phyloP scores from a whole-genome alignment of 2,797 vertebrate genomes.

The Tauraco hartlaubi region DNA sequence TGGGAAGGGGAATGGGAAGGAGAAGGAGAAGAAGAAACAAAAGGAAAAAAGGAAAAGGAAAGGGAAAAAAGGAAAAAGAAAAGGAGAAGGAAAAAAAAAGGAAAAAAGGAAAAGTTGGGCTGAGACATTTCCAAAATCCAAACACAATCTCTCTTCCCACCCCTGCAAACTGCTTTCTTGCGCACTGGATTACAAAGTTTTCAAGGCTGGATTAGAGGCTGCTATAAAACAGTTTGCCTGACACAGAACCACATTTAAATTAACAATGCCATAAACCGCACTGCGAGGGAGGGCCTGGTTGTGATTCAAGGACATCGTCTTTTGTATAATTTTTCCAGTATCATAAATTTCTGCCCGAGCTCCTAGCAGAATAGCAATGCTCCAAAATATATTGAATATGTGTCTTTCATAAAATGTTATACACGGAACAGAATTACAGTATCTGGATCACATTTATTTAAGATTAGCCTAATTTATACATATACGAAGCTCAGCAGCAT shows the following conservation, averaged over 20 bases:
- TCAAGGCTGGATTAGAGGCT: background rate
- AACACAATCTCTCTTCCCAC: background rate
- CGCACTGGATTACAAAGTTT: slow-evolving; percentile 23
- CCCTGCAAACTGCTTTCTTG: background rate
- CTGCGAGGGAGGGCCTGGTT: background rate
- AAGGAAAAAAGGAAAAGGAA: background rate
- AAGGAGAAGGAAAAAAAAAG: background rate
- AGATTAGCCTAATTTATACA: slow-evolving; percentile 4
- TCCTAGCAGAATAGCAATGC: background rate
- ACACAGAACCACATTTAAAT: slow-evolving; percentile 54
- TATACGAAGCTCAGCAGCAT: background rate
- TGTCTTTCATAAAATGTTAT: slow-evolving; percentile 36
- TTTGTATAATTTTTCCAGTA: slow-evolving; percentile 45
- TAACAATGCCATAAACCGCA: slow-evolving; percentile 46
- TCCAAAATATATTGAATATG: slow-evolving; percentile 17
- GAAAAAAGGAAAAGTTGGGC: background rate
- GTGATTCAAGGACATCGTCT: slow-evolving; percentile 32
- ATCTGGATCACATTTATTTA: background rate
- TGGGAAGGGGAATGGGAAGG: background rate
- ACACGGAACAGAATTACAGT: background rate
- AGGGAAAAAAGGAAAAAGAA: background rate
- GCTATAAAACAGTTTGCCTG: slow-evolving; percentile 60
- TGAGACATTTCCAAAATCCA: background rate
- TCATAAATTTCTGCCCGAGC: slow-evolving; percentile 39
- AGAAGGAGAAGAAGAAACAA: background rate